Conservation (phyloP, 2,113 vertebrate genomes). For the Arizona elegans region DNA sequence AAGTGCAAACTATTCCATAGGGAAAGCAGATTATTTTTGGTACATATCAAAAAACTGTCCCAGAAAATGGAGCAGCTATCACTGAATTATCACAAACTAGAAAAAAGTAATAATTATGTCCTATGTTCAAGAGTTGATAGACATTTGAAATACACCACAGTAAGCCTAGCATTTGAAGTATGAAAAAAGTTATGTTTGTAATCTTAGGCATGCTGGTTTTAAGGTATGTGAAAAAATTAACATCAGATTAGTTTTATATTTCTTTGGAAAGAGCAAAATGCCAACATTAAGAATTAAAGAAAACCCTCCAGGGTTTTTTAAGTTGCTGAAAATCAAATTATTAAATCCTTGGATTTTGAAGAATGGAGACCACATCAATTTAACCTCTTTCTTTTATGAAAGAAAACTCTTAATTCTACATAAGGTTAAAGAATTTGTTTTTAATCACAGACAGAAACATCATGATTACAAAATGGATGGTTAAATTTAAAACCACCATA, state of each 20-base stretch:
- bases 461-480: conserved; percentile 69
- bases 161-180: neutral
- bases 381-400: conserved; percentile 21
- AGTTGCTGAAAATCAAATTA: conserved; percentile 5
- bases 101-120: neutral
- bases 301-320: neutral
- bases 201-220: neutral
- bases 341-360: conserved; percentile 1
- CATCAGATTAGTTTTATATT: conserved; percentile 21
- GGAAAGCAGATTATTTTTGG: neutral
- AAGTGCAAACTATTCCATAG: neutral
- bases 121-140: neutral
- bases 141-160: neutral
- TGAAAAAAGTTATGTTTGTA: neutral
- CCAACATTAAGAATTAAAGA: conserved; percentile 7
- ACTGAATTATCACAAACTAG: neutral
- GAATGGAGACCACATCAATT: neutral
- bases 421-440: conserved; percentile 63
- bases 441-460: conserved; percentile 69
- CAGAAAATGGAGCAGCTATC: neutral
- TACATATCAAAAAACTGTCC: neutral
- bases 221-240: conserved; percentile 27
- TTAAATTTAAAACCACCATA: conserved; percentile 66
- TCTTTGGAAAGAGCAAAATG: conserved; percentile 19
- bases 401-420: conserved; percentile 53